A percentile compares a stretch with the other conserved stretches of the same genome.
Conservation (phyloP, 2,888 invertebrate genomes). For the Drosophila diplacantha region DNA sequence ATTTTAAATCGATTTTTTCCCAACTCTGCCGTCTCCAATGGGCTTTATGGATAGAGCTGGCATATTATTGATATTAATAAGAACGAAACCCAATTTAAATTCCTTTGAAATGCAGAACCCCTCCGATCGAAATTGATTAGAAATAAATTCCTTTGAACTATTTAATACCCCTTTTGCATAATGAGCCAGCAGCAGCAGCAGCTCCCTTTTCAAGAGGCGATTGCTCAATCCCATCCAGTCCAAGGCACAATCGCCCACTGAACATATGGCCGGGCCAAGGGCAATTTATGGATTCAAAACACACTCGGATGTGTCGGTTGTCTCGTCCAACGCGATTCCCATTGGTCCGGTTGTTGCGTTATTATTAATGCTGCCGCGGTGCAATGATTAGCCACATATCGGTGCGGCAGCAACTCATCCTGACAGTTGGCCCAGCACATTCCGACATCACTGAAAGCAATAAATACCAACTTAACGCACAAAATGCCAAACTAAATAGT, state of each 20-base stretch:
- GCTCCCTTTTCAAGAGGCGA: slow-evolving; percentile 20
- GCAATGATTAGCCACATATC: slow-evolving; percentile 61
- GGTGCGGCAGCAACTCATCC: slow-evolving; percentile 58
- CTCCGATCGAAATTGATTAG: neutral
- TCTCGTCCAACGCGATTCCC: slow-evolving; percentile 42
- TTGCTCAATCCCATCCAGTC: slow-evolving; percentile 42
- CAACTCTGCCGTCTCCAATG: neutral
- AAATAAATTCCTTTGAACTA: neutral
- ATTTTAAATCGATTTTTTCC: neutral
- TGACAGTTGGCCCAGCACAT: slow-evolving; percentile 66
- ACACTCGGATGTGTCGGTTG: slow-evolving; percentile 35
- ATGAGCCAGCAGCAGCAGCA: neutral
- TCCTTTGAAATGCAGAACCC: neutral
- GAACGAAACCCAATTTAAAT: neutral
- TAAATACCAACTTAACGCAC: slow-evolving; percentile 77
- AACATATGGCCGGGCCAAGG: slow-evolving; percentile 32
- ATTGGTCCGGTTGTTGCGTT: slow-evolving; percentile 43
- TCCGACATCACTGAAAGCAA: slow-evolving; percentile 75
- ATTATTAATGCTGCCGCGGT: slow-evolving; percentile 51
- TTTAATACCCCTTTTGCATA: neutral
- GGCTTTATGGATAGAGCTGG: too few species aligned
- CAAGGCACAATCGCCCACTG: neutral
- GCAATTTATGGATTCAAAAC: slow-evolving; percentile 61
- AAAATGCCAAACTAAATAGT: slow-evolving; percentile 74
- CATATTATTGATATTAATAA: neutral